Base-by-base conservation (phyloP, 2,888 invertebrate species). In the Pinctada fucata region DNA sequence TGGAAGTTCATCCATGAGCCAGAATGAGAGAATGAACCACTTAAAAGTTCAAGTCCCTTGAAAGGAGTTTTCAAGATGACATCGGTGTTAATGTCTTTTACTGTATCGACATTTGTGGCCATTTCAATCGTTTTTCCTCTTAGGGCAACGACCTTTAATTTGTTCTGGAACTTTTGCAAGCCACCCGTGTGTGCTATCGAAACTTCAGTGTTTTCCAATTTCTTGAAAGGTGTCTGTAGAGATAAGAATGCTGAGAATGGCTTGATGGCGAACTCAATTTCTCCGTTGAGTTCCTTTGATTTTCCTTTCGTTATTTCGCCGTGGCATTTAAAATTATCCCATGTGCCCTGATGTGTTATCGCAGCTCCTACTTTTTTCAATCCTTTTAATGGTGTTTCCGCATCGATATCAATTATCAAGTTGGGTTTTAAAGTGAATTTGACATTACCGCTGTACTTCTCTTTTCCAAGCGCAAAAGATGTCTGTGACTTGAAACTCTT, bases 321-420 rank as follows among this genome's bases (percentile, higher is more conserved):
- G 48, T 78, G 74, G 47, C 31, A 70, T 52, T 78, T 82, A 50
- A 86, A 86, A 45, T 82, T 83, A 6, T 72, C 58, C 6, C 83
- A 16, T 2, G 47, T 31, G 10, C 86, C 86, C 52, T 83, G 75
- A 72, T 86, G 83, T 49, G 79, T 79, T 3, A 83, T 13, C 16
- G 71, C 66, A 3, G 81, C 76, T n/a, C 79, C 81, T 8, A 87
- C 68, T 48, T 86, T 83, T 79, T 87, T 82, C 47, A 81, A 79
- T n/a, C 81, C 83, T 71, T 81, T 76, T 63, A 85, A 80, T 52
- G 88, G 88, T 50, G 88, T 84, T 45, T 82, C 83, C 2, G 88
- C 16, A 6, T 73, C 79, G 13, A 86, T 58, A 2, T 82, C 78
- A 4, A 85, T 82, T 10, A 78, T 78, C 31, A 84, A 16, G 16